Evolutionary conservation across 1,140 invertebrate genomes (phyloP), one percentile per base, ranked within the genome.

Genomic region (Holotrichia oblita): DNA sequence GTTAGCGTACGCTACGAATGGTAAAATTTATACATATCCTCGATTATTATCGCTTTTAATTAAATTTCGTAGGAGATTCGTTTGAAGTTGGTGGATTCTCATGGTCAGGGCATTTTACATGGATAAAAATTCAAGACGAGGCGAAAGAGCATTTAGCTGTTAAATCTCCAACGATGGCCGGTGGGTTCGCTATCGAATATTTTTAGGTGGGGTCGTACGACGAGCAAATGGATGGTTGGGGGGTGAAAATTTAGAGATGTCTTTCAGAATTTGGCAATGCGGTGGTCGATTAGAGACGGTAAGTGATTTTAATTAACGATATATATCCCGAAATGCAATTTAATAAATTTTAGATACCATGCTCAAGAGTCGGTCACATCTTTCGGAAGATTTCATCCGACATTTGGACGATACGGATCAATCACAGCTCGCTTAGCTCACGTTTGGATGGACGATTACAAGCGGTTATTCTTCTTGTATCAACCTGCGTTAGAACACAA

Each of bases 151-250:
- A 93, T 79, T 83, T 89, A 76, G 84, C 89, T 0, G 87, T 89
- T 4, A 93, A 91, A 84, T 94, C 93, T 0, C 96, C 97, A 0
- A 98, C 97, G 4, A 98, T 98, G 96, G 97, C 97, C 17, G 97
- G 97, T 3, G 97, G 97, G 4, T 97, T 98, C 87, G 96, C 96
- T 0, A 97, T 98, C 75, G 90, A 93, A 34, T 98, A 96, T 88
- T 99, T 98, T 88, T 98, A 97, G 94, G 90, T 98, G 81, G 98
- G 98, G 17, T 94, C 95, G 42, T 99, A 99, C 86, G 98, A 99
- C 88, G 93, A 95, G 79, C 94, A 94, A 85, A 94, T 96, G 93
- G 95, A 91, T 82, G 92, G 90, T 88, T 98, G 98, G 98, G 98
- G 42, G 98, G 97, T 6, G 98, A 99, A 89, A 99, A 99, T 89